These are phyloP conservation scores for Plectrocnemia conspersa DNA, from an alignment of 1,140 invertebrate species.

Conservation along the genomic window DNA sequence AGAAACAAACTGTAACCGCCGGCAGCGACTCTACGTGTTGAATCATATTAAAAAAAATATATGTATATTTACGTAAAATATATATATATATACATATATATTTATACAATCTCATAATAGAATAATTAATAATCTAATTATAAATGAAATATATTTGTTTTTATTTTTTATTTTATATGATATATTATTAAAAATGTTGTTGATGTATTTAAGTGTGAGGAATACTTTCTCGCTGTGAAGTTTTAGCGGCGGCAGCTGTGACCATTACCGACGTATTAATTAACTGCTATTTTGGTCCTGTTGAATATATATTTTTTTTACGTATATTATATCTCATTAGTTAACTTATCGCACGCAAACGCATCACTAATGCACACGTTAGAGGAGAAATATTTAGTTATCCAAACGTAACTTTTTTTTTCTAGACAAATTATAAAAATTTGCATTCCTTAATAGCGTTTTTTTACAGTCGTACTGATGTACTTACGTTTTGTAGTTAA, in stretches of 20 bases:
- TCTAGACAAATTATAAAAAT: no score
- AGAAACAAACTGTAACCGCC: background rate
- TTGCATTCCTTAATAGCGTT: no score
- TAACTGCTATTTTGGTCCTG: background rate
- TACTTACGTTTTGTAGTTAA: no score
- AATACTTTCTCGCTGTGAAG: background rate
- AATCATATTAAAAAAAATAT: background rate
- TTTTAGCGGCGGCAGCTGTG: background rate
- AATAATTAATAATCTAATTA: background rate
- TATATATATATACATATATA: background rate
- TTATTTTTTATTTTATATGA: background rate
- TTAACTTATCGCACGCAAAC: background rate
- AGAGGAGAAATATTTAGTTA: no score
- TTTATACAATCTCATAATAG: background rate
- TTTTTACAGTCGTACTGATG: no score
- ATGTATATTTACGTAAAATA: slow-evolving; percentile 5
- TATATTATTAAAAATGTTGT: background rate
- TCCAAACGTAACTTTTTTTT: no score
- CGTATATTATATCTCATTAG: background rate
- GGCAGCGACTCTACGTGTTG: background rate
- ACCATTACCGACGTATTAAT: background rate
- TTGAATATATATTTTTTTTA: background rate
- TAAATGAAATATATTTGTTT: background rate
- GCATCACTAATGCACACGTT: no score
- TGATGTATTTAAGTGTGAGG: background rate